These are phyloP conservation scores for Caretta caretta DNA, from an alignment of 2,113 vertebrate species.

Conservation along the genomic window DNA sequence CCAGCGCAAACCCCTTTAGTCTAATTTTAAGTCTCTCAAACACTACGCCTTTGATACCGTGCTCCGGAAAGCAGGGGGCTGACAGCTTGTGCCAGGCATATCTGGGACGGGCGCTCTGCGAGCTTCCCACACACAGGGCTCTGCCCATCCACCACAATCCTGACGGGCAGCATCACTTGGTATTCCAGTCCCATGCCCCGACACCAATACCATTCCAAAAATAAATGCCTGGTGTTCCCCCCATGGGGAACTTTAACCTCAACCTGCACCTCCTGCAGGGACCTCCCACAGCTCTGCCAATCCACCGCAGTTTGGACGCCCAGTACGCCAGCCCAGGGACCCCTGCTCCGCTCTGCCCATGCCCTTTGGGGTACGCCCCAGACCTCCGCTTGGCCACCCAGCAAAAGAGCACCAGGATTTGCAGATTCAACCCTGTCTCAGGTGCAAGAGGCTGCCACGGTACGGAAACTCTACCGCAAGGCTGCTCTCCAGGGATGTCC, in stretches of 20 bases:
- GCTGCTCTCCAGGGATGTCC: too few relatives aligned
- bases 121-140: neutral
- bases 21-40: neutral
- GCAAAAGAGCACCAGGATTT: neutral
- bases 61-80: neutral
- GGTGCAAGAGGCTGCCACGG: neutral
- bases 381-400: neutral
- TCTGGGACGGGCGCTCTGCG: neutral
- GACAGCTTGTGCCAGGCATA: neutral
- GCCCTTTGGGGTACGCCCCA: neutral
- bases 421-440: neutral
- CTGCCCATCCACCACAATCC: neutral
- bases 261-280: neutral
- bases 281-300: neutral
- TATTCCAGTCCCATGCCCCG: neutral
- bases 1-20: neutral
- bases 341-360: neutral
- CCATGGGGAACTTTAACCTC: accelerated
- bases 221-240: neutral
- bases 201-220: accelerated
- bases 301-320: neutral
- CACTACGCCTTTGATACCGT: neutral
- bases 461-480: neutral
- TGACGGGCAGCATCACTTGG: neutral
- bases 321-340: neutral